phyloP scores from a whole-genome alignment of 2,797 vertebrate species.

The Ctenopoma multispine region DNA sequence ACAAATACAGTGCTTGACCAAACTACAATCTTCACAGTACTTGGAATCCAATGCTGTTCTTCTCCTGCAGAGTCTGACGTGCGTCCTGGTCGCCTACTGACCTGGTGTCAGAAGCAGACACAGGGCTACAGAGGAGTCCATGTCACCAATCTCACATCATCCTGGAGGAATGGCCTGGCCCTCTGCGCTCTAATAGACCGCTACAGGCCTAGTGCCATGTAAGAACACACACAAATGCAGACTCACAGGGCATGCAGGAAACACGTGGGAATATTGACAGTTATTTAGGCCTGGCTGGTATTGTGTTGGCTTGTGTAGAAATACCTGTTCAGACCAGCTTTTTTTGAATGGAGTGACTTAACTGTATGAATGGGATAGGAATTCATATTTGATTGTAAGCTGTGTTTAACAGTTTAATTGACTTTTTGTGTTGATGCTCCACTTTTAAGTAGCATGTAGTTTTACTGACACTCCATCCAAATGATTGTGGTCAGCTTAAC shows the following conservation, averaged over 20 bases:
- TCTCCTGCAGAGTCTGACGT: conserved; percentile 88
- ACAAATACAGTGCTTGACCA: too few relatives aligned
- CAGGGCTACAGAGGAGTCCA: conserved; percentile 89
- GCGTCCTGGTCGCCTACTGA: conserved; percentile 89
- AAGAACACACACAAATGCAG: conserved; percentile 56
- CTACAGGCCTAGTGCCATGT: conserved; percentile 95
- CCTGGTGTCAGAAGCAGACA: conserved; percentile 96
- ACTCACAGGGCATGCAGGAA: not conserved
- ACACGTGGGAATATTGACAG: not conserved
- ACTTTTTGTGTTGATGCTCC: not conserved
- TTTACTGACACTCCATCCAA: not conserved
- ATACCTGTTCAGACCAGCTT: conserved; percentile 7
- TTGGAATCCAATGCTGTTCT: not conserved
- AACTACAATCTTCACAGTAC: not conserved
- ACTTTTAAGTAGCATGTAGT: not conserved
- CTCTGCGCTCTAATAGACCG: conserved; percentile 94
- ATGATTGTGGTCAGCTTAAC: not conserved
- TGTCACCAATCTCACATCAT: conserved; percentile 89
- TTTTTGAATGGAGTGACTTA: conserved; percentile 2
- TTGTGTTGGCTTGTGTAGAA: not conserved
- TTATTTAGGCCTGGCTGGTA: conserved; percentile 9
- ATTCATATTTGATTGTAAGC: not conserved
- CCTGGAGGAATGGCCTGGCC: conserved; percentile 94
- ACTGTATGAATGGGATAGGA: not conserved
- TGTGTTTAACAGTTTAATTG: not conserved